A percentile compares a stretch with the other conserved stretches of the same genome.
Evolutionary conservation across 2,888 invertebrate genomes (phyloP).

Genomic region (Tanytarsus gracilentus): DNA sequence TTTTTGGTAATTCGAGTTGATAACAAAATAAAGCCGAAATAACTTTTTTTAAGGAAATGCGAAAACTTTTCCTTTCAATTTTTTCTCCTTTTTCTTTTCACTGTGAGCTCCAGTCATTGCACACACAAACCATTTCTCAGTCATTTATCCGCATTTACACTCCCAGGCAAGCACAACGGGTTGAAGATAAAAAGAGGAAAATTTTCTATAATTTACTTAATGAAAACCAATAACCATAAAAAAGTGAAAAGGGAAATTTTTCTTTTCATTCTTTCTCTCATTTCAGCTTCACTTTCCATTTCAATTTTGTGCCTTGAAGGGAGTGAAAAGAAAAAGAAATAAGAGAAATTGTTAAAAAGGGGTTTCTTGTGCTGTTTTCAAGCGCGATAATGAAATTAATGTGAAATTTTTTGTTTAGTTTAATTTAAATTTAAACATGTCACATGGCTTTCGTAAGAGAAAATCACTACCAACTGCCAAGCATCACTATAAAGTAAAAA

Average conservation of each 20-base stretch:
- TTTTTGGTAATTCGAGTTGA: too few species aligned
- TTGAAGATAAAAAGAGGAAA: not conserved
- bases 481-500: too few species aligned
- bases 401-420: slow-evolving; percentile 15
- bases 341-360: not conserved
- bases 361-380: not conserved
- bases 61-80: not conserved
- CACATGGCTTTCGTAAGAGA: too few species aligned
- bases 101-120: not conserved
- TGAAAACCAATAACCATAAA: slow-evolving; percentile 27
- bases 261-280: slow-evolving; percentile 5
- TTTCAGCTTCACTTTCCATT: not conserved
- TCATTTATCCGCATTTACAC: not conserved
- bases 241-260: slow-evolving; percentile 18
- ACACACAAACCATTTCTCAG: slow-evolving; percentile 4
- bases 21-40: too few species aligned
- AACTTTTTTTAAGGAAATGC: too few species aligned
- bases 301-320: not conserved
- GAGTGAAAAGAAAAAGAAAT: slow-evolving; percentile 3
- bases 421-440: not conserved
- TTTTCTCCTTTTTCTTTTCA: not conserved
- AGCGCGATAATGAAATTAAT: slow-evolving; percentile 15
- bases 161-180: not conserved
- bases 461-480: too few species aligned
- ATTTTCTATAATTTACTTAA: slow-evolving; percentile 26